A percentile compares a stretch with the other conserved stretches of the same genome.
These are phyloP conservation scores for Bolinopsis microptera DNA, from an alignment of 37 sponge, comb jelly and placozoan genomes.

Conservation along the genomic window DNA sequence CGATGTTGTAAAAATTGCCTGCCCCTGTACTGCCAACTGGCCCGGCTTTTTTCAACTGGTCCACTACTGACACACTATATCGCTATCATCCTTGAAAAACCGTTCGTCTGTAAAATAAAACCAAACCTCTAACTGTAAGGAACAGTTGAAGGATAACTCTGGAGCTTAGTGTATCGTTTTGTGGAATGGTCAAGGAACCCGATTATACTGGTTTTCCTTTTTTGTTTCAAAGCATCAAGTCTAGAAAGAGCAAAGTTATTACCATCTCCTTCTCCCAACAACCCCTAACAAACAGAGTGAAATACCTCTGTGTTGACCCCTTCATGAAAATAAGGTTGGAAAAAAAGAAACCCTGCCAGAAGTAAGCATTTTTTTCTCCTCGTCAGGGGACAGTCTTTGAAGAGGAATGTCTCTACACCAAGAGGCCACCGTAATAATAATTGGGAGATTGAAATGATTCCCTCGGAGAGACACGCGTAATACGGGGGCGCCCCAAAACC, in stretches of 20 bases:
- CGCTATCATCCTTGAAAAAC: background rate
- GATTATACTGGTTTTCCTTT: no score
- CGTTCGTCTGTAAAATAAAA: conserved; percentile 37
- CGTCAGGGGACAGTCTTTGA: conserved; percentile 18
- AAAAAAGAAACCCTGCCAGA: conserved; percentile 65
- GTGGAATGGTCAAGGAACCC: conserved; percentile 33
- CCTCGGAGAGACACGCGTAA: conserved; percentile 36
- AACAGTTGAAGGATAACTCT: background rate
- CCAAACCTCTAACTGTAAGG: conserved; percentile 36
- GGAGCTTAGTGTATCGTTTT: conserved; percentile 18
- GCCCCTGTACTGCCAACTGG: background rate
- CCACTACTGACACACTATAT: background rate
- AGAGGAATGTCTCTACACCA: conserved; percentile 59
- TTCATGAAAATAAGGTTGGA: conserved; percentile 41
- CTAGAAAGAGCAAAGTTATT: conserved; percentile 54
- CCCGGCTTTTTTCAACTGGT: background rate
- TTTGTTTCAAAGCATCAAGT: conserved; percentile 27
- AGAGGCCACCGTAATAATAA: conserved; percentile 14
- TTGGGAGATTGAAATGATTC: conserved; percentile 61
- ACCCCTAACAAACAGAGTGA: no score
- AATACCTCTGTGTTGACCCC: conserved; percentile 21
- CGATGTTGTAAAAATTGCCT: background rate
- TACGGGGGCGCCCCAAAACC: no score
- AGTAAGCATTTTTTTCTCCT: conserved; percentile 31
- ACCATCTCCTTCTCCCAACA: conserved; percentile 12